Percentiles rank a stretch among this genome's conserved stretches.
phyloP scores from a whole-genome alignment of 2,888 invertebrate species.

The Rhagonycha fulva region DNA sequence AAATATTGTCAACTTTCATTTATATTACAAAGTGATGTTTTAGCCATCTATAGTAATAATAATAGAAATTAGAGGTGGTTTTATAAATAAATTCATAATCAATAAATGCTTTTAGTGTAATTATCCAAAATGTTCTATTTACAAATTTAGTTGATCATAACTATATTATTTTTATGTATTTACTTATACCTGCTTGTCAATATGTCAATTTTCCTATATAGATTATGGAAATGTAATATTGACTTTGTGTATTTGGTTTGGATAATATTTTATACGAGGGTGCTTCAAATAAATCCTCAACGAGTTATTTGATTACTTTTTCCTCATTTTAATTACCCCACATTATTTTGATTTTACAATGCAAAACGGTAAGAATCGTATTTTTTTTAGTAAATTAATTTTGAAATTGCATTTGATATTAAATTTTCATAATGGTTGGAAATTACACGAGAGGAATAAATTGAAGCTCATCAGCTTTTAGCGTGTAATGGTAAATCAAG shows the following conservation, averaged over 20 bases:
- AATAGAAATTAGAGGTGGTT: neutral
- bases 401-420: neutral
- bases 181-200: neutral
- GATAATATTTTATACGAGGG: neutral
- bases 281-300: neutral
- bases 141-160: slow-evolving; percentile 12
- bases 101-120: slow-evolving; percentile 12
- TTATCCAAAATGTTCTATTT: slow-evolving; percentile 10
- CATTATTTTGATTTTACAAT: neutral
- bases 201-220: neutral
- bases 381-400: neutral
- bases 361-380: neutral
- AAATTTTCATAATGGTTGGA: neutral
- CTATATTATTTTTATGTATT: slow-evolving; percentile 9
- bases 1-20: neutral
- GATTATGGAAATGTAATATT: neutral
- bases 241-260: neutral
- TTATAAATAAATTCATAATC: neutral
- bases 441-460: neutral
- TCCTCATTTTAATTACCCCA: neutral
- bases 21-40: neutral
- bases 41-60: neutral
- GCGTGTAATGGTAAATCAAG: neutral
- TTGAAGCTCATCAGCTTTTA: neutral
- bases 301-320: neutral